Evolutionary conservation across 2,797 vertebrate species (phyloP).

Genomic region (Chanos chanos): DNA sequence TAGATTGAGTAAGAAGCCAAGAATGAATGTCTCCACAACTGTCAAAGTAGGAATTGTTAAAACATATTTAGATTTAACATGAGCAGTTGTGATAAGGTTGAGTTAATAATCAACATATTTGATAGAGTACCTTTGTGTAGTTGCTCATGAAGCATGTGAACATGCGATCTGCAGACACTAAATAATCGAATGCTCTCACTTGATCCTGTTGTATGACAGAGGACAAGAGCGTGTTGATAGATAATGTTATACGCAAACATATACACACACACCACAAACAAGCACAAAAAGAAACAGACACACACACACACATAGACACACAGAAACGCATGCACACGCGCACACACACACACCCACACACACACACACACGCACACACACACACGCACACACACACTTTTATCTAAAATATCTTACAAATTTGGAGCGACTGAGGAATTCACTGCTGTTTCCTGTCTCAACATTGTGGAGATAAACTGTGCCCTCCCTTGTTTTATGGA

Average conservation of each 20-base stretch:
- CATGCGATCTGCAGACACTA: constrained; percentile 78
- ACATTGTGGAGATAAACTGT: constrained; percentile 73
- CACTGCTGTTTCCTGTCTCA: constrained; percentile 42
- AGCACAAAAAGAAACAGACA: too few species aligned
- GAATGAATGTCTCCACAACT: constrained; percentile 93
- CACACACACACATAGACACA: not conserved
- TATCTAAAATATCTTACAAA: constrained; percentile 70
- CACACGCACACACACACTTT: not conserved
- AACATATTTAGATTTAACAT: not conserved
- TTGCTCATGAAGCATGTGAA: constrained; percentile 88
- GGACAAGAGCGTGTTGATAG: not conserved
- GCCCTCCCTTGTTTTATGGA: constrained; percentile 68
- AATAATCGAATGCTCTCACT: constrained; percentile 76
- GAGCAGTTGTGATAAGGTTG: not conserved
- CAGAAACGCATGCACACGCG: too few species aligned
- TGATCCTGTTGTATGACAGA: constrained; percentile 59
- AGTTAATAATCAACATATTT: not conserved
- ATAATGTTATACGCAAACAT: not conserved
- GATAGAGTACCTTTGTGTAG: constrained; percentile 78
- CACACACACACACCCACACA: too few species aligned
- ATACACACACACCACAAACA: too few species aligned
- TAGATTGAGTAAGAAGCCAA: constrained; percentile 85
- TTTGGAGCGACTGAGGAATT: constrained; percentile 69
- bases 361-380: not conserved
- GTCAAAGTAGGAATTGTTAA: constrained; percentile 17